These are phyloP conservation scores for Triops cancriformis DNA, from an alignment of 1,140 invertebrate genomes.

Conservation along the genomic window DNA sequence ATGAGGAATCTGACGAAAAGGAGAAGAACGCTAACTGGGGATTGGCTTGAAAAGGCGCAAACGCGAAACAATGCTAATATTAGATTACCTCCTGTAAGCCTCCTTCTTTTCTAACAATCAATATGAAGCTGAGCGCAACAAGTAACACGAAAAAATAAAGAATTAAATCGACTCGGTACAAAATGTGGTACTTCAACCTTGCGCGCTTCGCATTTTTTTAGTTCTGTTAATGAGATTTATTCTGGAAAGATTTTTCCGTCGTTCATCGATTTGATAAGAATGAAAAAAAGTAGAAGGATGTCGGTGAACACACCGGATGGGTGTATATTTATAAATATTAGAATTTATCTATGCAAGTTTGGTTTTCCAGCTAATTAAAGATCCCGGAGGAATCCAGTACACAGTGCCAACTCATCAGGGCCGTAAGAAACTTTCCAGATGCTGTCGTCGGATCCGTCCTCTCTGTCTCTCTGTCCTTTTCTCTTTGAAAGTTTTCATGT, in stretches of 20 bases:
- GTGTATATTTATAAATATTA: not conserved
- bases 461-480: not conserved
- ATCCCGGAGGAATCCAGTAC: not conserved
- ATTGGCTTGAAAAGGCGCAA: conserved; percentile 13
- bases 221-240: no score
- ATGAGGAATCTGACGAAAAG: not conserved
- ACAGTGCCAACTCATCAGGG: conserved; percentile 3
- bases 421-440: not conserved
- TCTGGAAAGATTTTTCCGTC: no score
- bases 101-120: not conserved
- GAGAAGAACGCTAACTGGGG: not conserved
- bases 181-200: no score
- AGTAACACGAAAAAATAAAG: not conserved
- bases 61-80: conserved; percentile 13
- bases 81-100: not conserved
- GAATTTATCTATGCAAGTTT: conserved; percentile 1
- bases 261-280: no score
- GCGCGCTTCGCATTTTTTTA: no score
- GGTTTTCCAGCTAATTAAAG: conserved; percentile 14
- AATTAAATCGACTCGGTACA: no score
- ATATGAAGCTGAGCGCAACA: not conserved
- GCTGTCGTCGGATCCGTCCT: conserved; percentile 11
- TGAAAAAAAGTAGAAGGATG: not conserved
- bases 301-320: not conserved
- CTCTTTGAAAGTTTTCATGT: not conserved